Evolutionary conservation across 1,140 invertebrate species (phyloP), one percentile per base, ranked within the genome.

Genomic region (Aphaenogaster floridana): DNA sequence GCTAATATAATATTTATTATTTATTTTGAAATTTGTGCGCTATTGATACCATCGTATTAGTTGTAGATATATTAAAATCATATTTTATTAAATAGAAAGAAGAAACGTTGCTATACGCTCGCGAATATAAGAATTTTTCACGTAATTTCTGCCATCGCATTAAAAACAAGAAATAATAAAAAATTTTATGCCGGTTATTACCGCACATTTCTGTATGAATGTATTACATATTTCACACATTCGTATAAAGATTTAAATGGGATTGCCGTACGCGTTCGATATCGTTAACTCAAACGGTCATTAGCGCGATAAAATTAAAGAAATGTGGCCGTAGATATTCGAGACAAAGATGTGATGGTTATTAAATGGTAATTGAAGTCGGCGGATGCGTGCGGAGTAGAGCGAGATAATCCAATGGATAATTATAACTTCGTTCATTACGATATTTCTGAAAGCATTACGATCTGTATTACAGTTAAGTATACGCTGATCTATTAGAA

Each of bases 281-380:
- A 28, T 28, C 83, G 76, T 89, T 89, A 86, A 86, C 63, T 89
- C 68, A 59, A 86, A 89, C 48, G 48, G 34, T 54, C 83, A 87
- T 86, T 86, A 89, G 81, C 52, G 52, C 48, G 81, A 69, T 87
- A 69, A 88, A 87, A 89, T 89, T 78, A 72, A 71, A 59, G 78
- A 86, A 72, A 86, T 76, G 50, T 45, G 21, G 13, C 7, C 39
- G 45, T n/a, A 52, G 74, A 61, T 69, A 69, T 78, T 45, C 45
- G 39, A 72, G 81, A 83, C 34, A 64, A 59, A 71, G 68, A 72
- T 59, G 72, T 54, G 74, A 76, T 11, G 69, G 28, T 87, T 86
- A 69, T 80, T 76, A 88, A 92, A 77, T 92, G 92, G 93, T 68
- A 89, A 86, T 68, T 59, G 34, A 89, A 88, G 66, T 84, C 77